These are phyloP conservation scores for Heliocidaris tuberculata DNA, from an alignment of 35 echinoderm and acorn worm species.

Conservation along the genomic window DNA sequence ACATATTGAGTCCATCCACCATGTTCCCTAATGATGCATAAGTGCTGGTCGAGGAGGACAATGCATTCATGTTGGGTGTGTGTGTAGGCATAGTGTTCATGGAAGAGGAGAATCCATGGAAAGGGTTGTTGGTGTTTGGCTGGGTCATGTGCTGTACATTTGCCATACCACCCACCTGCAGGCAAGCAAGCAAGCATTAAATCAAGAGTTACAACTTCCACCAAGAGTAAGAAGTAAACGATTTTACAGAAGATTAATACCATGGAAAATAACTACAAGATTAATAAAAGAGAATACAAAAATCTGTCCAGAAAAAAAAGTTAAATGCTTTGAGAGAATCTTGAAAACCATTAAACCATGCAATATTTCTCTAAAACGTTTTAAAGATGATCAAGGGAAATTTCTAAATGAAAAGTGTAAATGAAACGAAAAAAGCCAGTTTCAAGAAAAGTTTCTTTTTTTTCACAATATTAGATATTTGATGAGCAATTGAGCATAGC, in stretches of 20 bases:
- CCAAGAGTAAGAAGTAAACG: conserved; percentile 27
- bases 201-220: conserved; percentile 46
- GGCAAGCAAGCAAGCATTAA: conserved; percentile 48
- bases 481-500: too few relatives aligned
- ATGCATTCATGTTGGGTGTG: conserved; percentile 76
- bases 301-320: not conserved
- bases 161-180: conserved; percentile 54
- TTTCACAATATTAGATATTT: not conserved
- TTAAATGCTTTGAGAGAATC: not conserved
- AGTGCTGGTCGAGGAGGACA: conserved; percentile 72
- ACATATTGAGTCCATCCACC: conserved; percentile 70
- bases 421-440: not conserved
- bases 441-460: not conserved
- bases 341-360: not conserved
- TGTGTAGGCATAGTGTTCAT: conserved; percentile 73
- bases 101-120: conserved; percentile 76
- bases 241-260: conserved; percentile 20
- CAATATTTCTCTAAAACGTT: not conserved
- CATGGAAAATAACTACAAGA: not conserved
- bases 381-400: not conserved
- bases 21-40: conserved; percentile 56
- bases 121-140: conserved; percentile 54
- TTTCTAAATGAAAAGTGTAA: not conserved
- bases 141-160: conserved; percentile 53
- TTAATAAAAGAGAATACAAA: not conserved